Conservation (phyloP, 30 jellyfish, hydroid and myxozoan genomes). For the Sanderia malayensis region DNA sequence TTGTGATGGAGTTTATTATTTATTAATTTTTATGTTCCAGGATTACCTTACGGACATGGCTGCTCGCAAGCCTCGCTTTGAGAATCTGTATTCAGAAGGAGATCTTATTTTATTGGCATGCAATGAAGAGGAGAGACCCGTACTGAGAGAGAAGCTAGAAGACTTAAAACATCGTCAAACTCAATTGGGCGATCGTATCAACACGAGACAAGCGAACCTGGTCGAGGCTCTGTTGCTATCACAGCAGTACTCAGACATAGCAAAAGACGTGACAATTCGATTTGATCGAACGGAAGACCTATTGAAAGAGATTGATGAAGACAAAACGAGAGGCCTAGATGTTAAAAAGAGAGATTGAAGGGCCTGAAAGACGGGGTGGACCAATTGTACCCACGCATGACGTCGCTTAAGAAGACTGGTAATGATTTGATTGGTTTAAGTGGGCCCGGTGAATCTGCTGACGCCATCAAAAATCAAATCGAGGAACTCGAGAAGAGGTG, state of each 20-base stretch:
- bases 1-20: too few species aligned
- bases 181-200: slow-evolving; percentile 40
- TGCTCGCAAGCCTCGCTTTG: slow-evolving; percentile 73
- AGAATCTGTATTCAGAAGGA: slow-evolving; percentile 56
- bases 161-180: slow-evolving; percentile 59
- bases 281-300: slow-evolving; percentile 53
- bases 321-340: slow-evolving; percentile 84
- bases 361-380: slow-evolving; percentile 80
- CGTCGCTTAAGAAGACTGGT: slow-evolving; percentile 70
- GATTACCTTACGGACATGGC: slow-evolving; percentile 58
- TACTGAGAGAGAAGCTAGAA: slow-evolving; percentile 68
- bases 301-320: slow-evolving; percentile 70
- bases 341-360: slow-evolving; percentile 86
- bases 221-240: slow-evolving; percentile 86
- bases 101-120: slow-evolving; percentile 74
- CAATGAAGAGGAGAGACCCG: slow-evolving; percentile 85
- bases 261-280: slow-evolving; percentile 62
- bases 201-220: slow-evolving; percentile 73
- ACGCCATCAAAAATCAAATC: slow-evolving; percentile 53
- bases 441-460: slow-evolving; percentile 91
- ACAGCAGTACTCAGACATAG: slow-evolving; percentile 85
- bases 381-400: slow-evolving; percentile 84
- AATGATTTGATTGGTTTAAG: slow-evolving; percentile 70
- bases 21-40: too few species aligned
- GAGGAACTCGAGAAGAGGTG: slow-evolving; percentile 78